phyloP scores from a whole-genome alignment of 2,797 vertebrate genomes.

The Microchirus variegatus region DNA sequence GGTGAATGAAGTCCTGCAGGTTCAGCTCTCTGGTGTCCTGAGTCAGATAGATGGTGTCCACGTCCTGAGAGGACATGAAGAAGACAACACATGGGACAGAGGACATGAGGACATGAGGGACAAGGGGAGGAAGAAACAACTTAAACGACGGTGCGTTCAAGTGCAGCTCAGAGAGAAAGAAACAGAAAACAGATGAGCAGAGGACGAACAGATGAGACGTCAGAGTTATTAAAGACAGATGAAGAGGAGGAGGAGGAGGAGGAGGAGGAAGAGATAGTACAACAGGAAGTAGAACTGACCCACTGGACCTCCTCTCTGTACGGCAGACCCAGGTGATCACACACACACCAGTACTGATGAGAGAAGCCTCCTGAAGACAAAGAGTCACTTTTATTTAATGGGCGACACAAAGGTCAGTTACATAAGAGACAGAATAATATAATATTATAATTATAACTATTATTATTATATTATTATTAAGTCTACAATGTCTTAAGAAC shows the following conservation, averaged over 20 bases:
- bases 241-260: neutral
- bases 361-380: constrained; percentile 90
- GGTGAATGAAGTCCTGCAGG: constrained; percentile 95
- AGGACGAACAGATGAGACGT: neutral
- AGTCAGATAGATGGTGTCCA: constrained; percentile 96
- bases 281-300: constrained; percentile 79
- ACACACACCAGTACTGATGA: constrained; percentile 93
- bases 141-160: neutral
- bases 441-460: too few species aligned
- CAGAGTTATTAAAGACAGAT: neutral
- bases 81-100: neutral
- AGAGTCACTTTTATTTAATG: neutral
- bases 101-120: neutral
- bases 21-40: constrained; percentile 95
- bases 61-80: constrained; percentile 81
- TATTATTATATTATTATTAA: too few species aligned
- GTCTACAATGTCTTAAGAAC: too few species aligned
- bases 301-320: constrained; percentile 96
- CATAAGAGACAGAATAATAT: too few species aligned
- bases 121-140: rapidly evolving
- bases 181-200: neutral
- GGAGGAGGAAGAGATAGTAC: neutral
- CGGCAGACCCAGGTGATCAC: constrained; percentile 90
- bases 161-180: neutral
- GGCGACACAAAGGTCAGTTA: too few species aligned